Evolutionary conservation across 1,140 invertebrate genomes (phyloP).

Genomic region (Teleogryllus occipitalis): DNA sequence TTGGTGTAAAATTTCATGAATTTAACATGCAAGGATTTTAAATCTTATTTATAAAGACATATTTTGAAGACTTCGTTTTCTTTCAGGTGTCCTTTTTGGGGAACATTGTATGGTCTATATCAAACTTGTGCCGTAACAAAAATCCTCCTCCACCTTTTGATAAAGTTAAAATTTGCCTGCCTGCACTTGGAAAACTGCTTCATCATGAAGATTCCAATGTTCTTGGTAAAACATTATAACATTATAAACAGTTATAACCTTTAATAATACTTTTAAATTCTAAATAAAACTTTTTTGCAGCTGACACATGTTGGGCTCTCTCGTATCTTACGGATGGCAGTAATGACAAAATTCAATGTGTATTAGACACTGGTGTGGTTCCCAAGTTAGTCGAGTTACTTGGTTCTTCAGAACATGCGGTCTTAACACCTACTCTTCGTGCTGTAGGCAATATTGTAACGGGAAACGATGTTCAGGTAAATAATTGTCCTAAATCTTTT

Average conservation of each 20-base stretch:
- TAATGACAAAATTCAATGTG: constrained; percentile 84
- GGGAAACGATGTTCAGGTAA: constrained; percentile 61
- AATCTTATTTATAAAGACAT: neutral
- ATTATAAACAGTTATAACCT: neutral
- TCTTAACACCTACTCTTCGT: constrained; percentile 84
- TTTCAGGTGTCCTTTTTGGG: constrained; percentile 33
- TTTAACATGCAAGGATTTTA: neutral
- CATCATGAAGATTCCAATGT: constrained; percentile 65
- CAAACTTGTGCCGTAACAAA: constrained; percentile 88
- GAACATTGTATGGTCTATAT: constrained; percentile 83
- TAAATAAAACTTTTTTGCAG: constrained; percentile 35
- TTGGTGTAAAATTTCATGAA: neutral
- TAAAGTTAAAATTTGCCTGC: constrained; percentile 68
- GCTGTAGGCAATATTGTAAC: constrained; percentile 83
- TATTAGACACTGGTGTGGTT: constrained; percentile 64
- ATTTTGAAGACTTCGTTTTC: neutral
- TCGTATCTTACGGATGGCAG: constrained; percentile 92
- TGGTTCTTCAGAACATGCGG: constrained; percentile 56
- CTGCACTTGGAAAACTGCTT: constrained; percentile 70
- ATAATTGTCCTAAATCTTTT: neutral
- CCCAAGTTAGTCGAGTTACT: constrained; percentile 68
- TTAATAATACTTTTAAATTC: neutral
- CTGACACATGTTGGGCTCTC: constrained; percentile 93
- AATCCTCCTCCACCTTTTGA: constrained; percentile 75
- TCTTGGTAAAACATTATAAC: constrained; percentile 35